Evolutionary conservation across 2,797 vertebrate genomes (phyloP).

Genomic region (Cynodonichthys magdalenae): DNA sequence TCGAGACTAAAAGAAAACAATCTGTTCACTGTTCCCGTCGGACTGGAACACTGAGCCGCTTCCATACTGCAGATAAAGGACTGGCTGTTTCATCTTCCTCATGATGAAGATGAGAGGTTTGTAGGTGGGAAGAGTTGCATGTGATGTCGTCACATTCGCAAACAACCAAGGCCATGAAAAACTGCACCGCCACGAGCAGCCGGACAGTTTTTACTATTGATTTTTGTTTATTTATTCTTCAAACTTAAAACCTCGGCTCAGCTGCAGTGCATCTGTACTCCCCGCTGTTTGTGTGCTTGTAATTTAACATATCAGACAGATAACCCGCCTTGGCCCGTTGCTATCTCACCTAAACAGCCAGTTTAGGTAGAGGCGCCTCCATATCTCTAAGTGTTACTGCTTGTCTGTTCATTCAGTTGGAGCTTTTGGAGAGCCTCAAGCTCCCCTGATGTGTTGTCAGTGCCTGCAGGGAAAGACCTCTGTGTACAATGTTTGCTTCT

Average conservation of each 20-base stretch:
- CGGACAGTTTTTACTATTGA: too few species aligned
- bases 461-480: constrained; percentile 65
- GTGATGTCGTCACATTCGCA: constrained; percentile 57
- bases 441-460: constrained; percentile 68
- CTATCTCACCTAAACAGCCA: constrained; percentile 74
- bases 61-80: constrained; percentile 11
- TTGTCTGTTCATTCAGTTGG: constrained; percentile 86
- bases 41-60: constrained; percentile 11
- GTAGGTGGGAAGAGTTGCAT: constrained; percentile 75
- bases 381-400: constrained; percentile 83
- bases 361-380: constrained; percentile 72
- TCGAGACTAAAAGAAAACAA: constrained; percentile 20
- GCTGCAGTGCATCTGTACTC: constrained; percentile 40
- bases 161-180: constrained; percentile 33
- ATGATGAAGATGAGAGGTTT: constrained; percentile 78
- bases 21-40: constrained; percentile 24
- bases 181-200: constrained; percentile 6
- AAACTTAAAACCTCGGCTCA: constrained; percentile 34
- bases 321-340: constrained; percentile 45
- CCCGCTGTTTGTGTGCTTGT: constrained; percentile 59
- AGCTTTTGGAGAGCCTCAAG: constrained; percentile 75
- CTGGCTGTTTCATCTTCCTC: constrained; percentile 51
- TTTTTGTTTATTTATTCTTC: background rate
- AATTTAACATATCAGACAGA: constrained; percentile 67
- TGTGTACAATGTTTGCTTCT: constrained; percentile 60